These are phyloP conservation scores for Mormyrus lacerda DNA, from an alignment of 2,113 vertebrate species.

Conservation along the genomic window DNA sequence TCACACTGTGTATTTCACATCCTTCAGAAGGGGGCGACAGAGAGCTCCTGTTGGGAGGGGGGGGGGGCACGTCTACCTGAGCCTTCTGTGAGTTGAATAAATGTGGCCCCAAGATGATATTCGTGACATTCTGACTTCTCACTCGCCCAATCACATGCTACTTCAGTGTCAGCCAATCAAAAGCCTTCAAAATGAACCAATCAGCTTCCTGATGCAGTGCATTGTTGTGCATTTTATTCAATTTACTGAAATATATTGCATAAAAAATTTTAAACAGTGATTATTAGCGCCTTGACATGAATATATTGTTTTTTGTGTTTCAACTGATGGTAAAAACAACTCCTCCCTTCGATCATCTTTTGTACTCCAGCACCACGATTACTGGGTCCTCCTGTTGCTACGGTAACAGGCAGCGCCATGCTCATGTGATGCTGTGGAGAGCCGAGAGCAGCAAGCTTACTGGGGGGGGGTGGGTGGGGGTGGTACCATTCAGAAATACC, in stretches of 20 bases:
- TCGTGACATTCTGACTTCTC: background rate
- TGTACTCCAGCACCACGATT: background rate
- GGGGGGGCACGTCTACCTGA: background rate
- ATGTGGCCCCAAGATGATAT: background rate
- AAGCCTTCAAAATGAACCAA: background rate
- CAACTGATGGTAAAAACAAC: background rate
- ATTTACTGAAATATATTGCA: background rate
- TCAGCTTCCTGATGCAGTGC: background rate
- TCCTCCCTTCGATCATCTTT: background rate
- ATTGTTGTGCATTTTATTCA: background rate
- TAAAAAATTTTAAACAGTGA: background rate
- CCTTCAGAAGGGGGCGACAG: background rate
- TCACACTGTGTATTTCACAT: background rate
- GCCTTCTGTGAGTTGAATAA: background rate
- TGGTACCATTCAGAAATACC: background rate
- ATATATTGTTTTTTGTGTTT: background rate
- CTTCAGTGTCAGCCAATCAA: background rate
- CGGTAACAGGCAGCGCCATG: background rate
- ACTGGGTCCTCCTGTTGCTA: slow-evolving; percentile 8
- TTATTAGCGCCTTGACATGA: background rate
- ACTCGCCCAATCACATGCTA: background rate
- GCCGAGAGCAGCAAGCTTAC: background rate
- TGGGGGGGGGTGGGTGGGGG: background rate
- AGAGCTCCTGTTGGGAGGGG: background rate
- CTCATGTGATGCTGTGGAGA: background rate